Conservation (phyloP, 2,113 vertebrate species). For the Capreolus pygargus region DNA sequence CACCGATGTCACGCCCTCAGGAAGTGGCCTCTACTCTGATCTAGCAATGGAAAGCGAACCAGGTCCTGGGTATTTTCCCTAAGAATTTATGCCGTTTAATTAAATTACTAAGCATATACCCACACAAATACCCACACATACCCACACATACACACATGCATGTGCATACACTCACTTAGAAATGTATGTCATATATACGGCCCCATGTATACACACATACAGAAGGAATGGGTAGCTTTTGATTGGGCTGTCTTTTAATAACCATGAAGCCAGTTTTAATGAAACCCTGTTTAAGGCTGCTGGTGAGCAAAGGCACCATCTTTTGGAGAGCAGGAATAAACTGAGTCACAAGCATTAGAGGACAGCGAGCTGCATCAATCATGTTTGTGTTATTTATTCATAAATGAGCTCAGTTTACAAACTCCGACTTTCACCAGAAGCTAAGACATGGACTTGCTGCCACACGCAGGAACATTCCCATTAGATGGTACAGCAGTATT, state of each 20-base stretch:
- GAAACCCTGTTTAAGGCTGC: slow-evolving; percentile 40
- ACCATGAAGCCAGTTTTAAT: slow-evolving; percentile 66
- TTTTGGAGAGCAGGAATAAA: slow-evolving; percentile 29
- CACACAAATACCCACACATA: neutral
- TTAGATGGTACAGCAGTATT: neutral
- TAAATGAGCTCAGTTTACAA: neutral
- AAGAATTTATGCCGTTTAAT: slow-evolving; percentile 50
- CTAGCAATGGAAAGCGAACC: neutral
- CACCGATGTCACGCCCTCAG: neutral
- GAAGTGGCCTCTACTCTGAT: neutral
- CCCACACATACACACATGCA: neutral
- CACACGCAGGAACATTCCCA: neutral
- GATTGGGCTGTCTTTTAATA: slow-evolving; percentile 57
- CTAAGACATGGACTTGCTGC: neutral
- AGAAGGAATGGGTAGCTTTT: slow-evolving; percentile 25
- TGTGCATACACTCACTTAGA: neutral
- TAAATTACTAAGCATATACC: slow-evolving; percentile 1
- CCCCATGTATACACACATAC: slow-evolving; percentile 17
- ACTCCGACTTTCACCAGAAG: neutral
- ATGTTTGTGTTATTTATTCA: neutral
- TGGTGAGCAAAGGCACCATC: slow-evolving; percentile 28
- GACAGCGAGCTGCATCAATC: neutral
- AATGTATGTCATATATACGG: neutral
- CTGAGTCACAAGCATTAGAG: neutral
- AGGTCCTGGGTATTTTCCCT: neutral